Evolutionary conservation across 2,888 invertebrate genomes (phyloP).

Genomic region (Epicampocera succincta): DNA sequence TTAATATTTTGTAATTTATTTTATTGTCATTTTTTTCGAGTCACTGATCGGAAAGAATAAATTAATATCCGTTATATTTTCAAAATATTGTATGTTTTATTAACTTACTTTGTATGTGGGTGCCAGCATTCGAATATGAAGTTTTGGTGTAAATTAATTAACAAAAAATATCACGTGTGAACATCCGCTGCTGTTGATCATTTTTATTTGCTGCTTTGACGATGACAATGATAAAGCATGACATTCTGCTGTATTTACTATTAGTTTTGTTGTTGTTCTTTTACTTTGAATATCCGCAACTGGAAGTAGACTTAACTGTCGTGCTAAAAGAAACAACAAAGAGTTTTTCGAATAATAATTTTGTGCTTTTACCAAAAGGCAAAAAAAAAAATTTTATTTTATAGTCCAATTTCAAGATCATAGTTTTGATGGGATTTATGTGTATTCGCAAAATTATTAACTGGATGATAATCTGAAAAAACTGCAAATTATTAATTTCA

Average conservation of each 20-base stretch:
- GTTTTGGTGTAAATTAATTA: conserved; percentile 74
- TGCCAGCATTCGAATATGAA: neutral
- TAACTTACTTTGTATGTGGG: neutral
- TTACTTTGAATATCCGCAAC: conserved; percentile 51
- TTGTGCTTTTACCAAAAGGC: too few species aligned
- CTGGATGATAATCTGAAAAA: too few species aligned
- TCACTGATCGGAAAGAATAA: conserved; percentile 42
- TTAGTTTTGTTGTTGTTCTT: too few species aligned
- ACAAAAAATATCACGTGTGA: conserved; percentile 77
- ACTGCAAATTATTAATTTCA: too few species aligned
- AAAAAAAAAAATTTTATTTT: too few species aligned
- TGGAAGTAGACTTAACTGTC: conserved; percentile 61
- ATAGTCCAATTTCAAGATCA: too few species aligned
- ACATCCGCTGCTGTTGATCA: conserved; percentile 75
- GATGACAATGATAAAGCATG: conserved; percentile 32
- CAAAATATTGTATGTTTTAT: conserved; percentile 5
- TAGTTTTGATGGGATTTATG: too few species aligned
- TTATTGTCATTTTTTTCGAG: neutral
- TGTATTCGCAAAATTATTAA: too few species aligned
- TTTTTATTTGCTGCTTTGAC: conserved; percentile 36
- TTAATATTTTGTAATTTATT: conserved; percentile 31
- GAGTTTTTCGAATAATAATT: neutral
- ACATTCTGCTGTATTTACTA: conserved; percentile 7
- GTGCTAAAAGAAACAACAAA: conserved; percentile 11
- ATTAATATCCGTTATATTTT: conserved; percentile 66